phyloP scores from a whole-genome alignment of 2,888 invertebrate genomes.

The Megamerina dolium region DNA sequence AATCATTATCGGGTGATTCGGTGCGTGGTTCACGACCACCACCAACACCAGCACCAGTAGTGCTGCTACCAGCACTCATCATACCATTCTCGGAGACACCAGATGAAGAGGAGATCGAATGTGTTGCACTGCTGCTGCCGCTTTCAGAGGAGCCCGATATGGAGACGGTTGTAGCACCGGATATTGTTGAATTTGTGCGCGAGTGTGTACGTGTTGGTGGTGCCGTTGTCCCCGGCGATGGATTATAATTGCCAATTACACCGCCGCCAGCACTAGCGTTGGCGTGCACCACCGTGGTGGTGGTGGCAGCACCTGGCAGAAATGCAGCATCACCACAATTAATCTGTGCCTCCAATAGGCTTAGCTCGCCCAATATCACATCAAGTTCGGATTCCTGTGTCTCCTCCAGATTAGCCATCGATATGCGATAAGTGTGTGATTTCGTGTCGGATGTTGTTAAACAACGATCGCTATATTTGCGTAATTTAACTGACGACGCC shows the following conservation, averaged over 20 bases:
- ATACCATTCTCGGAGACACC: slow-evolving; percentile 46
- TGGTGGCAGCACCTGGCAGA: slow-evolving; percentile 21
- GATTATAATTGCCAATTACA: slow-evolving; percentile 1
- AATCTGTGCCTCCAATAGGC: slow-evolving; percentile 71
- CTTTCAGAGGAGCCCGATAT: slow-evolving; percentile 39
- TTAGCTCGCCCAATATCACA: slow-evolving; percentile 91
- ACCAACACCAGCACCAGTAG: not conserved
- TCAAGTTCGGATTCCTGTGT: slow-evolving; percentile 95
- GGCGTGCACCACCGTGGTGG: not conserved
- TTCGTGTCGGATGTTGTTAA: slow-evolving; percentile 28
- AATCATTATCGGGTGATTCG: slow-evolving; percentile 96
- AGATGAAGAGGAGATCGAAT: slow-evolving; percentile 42
- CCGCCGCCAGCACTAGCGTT: not conserved
- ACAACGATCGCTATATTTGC: slow-evolving; percentile 35
- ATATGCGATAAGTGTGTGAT: slow-evolving; percentile 64
- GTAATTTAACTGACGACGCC: slow-evolving; percentile 33
- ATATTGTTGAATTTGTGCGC: slow-evolving; percentile 49
- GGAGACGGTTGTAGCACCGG: slow-evolving; percentile 43
- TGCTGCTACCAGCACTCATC: slow-evolving; percentile 20
- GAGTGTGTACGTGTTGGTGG: slow-evolving; percentile 38
- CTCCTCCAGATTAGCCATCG: slow-evolving; percentile 94
- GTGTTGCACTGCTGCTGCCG: slow-evolving; percentile 34
- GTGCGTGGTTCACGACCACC: slow-evolving; percentile 57
- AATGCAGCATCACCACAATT: slow-evolving; percentile 34
- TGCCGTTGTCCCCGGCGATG: slow-evolving; percentile 33